Evolutionary conservation across 1,140 invertebrate genomes (phyloP).

Genomic region (Dufourea novaeangliae): DNA sequence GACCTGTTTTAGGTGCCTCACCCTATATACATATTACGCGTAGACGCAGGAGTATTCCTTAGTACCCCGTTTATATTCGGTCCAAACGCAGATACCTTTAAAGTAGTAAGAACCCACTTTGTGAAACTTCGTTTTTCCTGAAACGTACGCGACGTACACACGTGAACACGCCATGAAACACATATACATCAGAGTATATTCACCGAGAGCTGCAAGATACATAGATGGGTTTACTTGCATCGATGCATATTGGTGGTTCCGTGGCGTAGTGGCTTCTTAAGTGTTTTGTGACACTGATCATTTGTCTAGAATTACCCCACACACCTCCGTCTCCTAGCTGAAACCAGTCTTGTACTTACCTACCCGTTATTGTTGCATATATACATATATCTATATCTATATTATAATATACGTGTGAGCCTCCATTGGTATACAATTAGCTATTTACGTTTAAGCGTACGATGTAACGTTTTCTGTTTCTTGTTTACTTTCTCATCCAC

Average conservation of each 20-base stretch:
- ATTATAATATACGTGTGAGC: slow-evolving; percentile 65
- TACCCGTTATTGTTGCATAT: slow-evolving; percentile 57
- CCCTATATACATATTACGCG: too few relatives aligned
- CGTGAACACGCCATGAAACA: neutral
- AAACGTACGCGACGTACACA: neutral
- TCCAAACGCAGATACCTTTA: neutral
- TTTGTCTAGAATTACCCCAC: slow-evolving; percentile 63
- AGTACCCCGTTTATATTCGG: neutral
- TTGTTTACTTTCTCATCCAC: slow-evolving; percentile 13
- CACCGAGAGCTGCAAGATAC: slow-evolving; percentile 36
- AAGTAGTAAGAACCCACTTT: neutral
- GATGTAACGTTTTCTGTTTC: slow-evolving; percentile 7
- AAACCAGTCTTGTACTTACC: slow-evolving; percentile 59
- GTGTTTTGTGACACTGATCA: slow-evolving; percentile 68
- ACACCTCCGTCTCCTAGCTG: slow-evolving; percentile 55
- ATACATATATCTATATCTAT: too few relatives aligned
- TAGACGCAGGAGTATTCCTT: neutral
- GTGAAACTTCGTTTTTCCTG: neutral
- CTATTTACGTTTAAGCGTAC: slow-evolving; percentile 41
- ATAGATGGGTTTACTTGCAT: slow-evolving; percentile 57
- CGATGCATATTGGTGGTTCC: slow-evolving; percentile 72
- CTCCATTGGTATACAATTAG: slow-evolving; percentile 54
- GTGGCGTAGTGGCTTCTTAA: slow-evolving; percentile 76
- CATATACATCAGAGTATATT: slow-evolving; percentile 15
- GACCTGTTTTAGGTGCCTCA: too few relatives aligned